These are phyloP conservation scores for Cottus gobio DNA, from an alignment of 2,113 vertebrate genomes.

Conservation along the genomic window DNA sequence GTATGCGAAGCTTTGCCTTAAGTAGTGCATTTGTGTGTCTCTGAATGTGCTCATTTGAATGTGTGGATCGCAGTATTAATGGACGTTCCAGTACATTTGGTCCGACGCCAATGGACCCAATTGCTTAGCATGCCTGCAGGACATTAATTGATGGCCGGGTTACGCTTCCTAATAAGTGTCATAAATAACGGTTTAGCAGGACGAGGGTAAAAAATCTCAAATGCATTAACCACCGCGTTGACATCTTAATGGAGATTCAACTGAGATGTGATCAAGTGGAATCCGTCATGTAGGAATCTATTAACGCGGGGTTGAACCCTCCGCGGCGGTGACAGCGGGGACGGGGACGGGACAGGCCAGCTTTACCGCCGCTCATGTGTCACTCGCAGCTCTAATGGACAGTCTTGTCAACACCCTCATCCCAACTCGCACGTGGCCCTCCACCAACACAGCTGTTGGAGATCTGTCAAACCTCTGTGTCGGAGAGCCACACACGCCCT, in stretches of 20 bases:
- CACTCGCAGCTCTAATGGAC: constrained; percentile 75
- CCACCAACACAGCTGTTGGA: constrained; percentile 79
- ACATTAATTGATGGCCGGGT: constrained; percentile 84
- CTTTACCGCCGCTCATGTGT: constrained; percentile 70
- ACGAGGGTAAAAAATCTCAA: constrained; percentile 75
- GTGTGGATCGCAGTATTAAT: constrained; percentile 78
- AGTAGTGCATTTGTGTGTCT: constrained; percentile 49
- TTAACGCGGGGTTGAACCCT: constrained; percentile 63
- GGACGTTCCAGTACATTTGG: constrained; percentile 84
- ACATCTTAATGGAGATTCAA: constrained; percentile 84
- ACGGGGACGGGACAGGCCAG: constrained; percentile 56
- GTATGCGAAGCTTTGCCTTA: constrained; percentile 20
- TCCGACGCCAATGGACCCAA: constrained; percentile 77
- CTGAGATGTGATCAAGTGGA: constrained; percentile 79
- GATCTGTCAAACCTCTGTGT: constrained; percentile 79
- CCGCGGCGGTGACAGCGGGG: constrained; percentile 55
- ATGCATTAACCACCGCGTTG: constrained; percentile 79
- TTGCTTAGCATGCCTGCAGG: constrained; percentile 80
- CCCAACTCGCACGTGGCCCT: constrained; percentile 70
- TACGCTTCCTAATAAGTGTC: constrained; percentile 83
- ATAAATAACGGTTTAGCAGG: constrained; percentile 84
- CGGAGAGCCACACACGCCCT: constrained; percentile 61
- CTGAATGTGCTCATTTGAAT: constrained; percentile 66
- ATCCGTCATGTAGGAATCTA: constrained; percentile 75
- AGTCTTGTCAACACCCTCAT: constrained; percentile 74